Evolutionary conservation across 2,113 vertebrate species (phyloP), one percentile per base, ranked within the genome.

Genomic region (Oxygymnocypris stewartii): DNA sequence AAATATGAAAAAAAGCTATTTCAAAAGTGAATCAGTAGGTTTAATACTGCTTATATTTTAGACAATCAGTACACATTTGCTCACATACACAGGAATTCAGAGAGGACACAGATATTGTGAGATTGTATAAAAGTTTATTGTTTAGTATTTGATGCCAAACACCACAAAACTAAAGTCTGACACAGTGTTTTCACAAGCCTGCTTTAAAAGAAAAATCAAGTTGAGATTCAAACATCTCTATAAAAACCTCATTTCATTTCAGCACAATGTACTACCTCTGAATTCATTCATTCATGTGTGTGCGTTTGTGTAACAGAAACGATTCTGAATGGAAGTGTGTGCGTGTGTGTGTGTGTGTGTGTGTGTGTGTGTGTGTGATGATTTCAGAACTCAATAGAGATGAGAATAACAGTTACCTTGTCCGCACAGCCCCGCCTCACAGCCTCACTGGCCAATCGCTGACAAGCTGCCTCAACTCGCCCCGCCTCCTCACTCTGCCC

Each of bases 331-430:
- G 71, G 9, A 13, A 67, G 85, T 59, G 42, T 76, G 82, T 67
- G 31, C 61, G 49, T 20, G 31, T 37, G n/a, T n/a, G 20, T 80
- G 42, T 75, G 82, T 84, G n/a, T 75, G 51, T 76, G 49, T 25
- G 14, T 42, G 54, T 79, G 10, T 23, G 51, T 49, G 23, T 28
- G 37, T 7, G 14, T n/a, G 5, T 10, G 2, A 65, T 44, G 63
- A 35, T 35, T 23, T 54, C 93, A 97, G 90, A 89, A 96, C 65
- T 93, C 93, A 61, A 99, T 92, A 71, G 94, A 96, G 9, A 99
- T 94, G 86, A 99, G 77, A 92, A 99, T 93, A 31, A 99, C 97
- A 0, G 98, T 99, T 89, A 99, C 98, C 0, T 99, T 99, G 94
- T 99, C 98, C 0, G 97, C 98, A 0, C 97, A 97, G 23, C 98